Base-by-base conservation (phyloP, 37 sponge, comb jelly and placozoan genomes). In the Haliclona indistincta region DNA sequence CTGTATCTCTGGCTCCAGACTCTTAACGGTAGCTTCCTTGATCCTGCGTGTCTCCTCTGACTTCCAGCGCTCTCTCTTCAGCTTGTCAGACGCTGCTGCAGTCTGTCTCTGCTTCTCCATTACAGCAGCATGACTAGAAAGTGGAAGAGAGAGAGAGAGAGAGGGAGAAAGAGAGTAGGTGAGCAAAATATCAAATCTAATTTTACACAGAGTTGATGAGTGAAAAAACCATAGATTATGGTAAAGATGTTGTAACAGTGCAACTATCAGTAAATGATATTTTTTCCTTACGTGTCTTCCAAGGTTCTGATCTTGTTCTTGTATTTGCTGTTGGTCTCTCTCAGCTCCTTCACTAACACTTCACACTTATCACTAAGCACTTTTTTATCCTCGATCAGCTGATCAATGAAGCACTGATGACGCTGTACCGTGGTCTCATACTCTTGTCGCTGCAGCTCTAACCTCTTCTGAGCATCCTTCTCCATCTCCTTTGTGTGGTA, bases 1-100 rank as follows among this genome's bases (percentile, higher is more conserved):
- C 76, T 96, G 97, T 28, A 96, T 96, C 79, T 96, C 97, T 2
- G 97, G 97, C 78, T 96, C 97, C 56, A 96, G 77, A 33, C 97
- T 86, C 52, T 86, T 89, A 42, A 96, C 93, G 0, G 97, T 96
- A 58, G 92, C 76, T 62, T 96, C 97, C 76, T 96, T 96, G 40
- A 96, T 93, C 66, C 84, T 38, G 64, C 81, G 86, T 22, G 86
- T 69, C 54, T 96, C 89, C 34, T 96, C 91, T 3, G 79, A 66
- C 54, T 75, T 76, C 97, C 97, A 96, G 23, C 81, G 71, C 63
- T 96, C 97, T 58, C 91, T 74, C 41, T 84, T 75, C 32, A 88
- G 77, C 65, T 93, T 93, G 37, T 96, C 97, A 1, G 97, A 80
- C 2, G 93, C 89, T 29, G 65, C 69, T 1, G 80, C 23, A 23